phyloP scores from a whole-genome alignment of 2,888 invertebrate species.

The Xylota sylvarum region DNA sequence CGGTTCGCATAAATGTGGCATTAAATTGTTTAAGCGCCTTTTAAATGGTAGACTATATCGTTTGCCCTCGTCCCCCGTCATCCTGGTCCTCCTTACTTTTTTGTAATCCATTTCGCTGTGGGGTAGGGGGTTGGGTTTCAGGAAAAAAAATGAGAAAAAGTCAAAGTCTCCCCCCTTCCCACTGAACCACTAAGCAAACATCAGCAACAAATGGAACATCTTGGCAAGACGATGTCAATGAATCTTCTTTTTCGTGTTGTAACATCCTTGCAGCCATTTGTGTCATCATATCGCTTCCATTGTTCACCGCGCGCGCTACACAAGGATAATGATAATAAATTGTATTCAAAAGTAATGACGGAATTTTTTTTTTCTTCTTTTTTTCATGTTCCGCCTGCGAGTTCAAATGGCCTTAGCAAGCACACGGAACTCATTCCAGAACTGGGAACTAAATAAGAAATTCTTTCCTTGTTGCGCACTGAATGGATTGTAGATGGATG shows the following conservation, averaged over 20 bases:
- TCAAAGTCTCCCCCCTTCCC: slow-evolving; percentile 16
- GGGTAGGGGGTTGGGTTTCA: neutral
- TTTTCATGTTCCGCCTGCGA: slow-evolving; percentile 58
- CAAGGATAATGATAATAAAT: slow-evolving; percentile 77
- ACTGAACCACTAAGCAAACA: slow-evolving; percentile 31
- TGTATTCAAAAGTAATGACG: slow-evolving; percentile 77
- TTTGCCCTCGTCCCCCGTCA: neutral
- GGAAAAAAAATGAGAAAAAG: slow-evolving; percentile 39
- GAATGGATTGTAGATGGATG: neutral
- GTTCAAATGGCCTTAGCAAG: slow-evolving; percentile 56
- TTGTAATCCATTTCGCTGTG: slow-evolving; percentile 62
- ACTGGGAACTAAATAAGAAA: slow-evolving; percentile 64
- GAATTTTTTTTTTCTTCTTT: slow-evolving; percentile 51
- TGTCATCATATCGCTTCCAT: slow-evolving; percentile 76
- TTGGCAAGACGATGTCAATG: slow-evolving; percentile 75
- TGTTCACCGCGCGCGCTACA: slow-evolving; percentile 66
- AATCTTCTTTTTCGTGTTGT: slow-evolving; percentile 66
- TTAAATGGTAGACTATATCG: slow-evolving; percentile 64
- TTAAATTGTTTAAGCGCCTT: slow-evolving; percentile 77
- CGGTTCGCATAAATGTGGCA: slow-evolving; percentile 76
- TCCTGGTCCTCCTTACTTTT: slow-evolving; percentile 15
- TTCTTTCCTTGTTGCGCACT: slow-evolving; percentile 63
- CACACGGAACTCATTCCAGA: slow-evolving; percentile 38
- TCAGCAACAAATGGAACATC: slow-evolving; percentile 77
- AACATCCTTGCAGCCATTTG: slow-evolving; percentile 75